A percentile compares a stretch with the other conserved stretches of the same genome.
phyloP scores from a whole-genome alignment of 2,888 invertebrate species.

The Steromphala cineraria region DNA sequence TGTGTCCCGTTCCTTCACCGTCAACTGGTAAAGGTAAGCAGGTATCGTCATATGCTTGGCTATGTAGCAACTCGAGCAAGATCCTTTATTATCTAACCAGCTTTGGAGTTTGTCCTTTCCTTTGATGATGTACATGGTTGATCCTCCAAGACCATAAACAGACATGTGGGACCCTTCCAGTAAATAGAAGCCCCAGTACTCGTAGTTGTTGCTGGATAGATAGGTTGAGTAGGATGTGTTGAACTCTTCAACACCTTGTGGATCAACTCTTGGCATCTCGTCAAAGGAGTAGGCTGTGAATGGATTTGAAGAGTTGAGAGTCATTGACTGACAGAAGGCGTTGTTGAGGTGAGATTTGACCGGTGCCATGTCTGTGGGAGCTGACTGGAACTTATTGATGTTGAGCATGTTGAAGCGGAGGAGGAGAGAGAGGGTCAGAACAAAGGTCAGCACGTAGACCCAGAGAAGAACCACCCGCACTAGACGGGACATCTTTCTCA shows the following conservation, averaged over 20 bases:
- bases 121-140: background rate
- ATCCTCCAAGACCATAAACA: no score
- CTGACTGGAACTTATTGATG: background rate
- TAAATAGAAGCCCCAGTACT: constrained; percentile 13
- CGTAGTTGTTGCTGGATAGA: background rate
- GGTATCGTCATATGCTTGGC: no score
- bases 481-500: background rate
- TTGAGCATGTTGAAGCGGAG: background rate
- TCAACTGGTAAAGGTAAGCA: background rate
- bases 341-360: background rate
- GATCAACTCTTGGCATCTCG: background rate
- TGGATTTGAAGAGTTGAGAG: background rate
- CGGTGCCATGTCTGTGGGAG: background rate
- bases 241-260: background rate
- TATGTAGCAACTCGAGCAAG: background rate
- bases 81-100: background rate
- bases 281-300: background rate
- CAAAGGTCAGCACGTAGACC: background rate
- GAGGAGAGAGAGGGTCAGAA: background rate
- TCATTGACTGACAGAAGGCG: background rate
- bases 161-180: background rate
- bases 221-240: background rate
- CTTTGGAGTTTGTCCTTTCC: background rate
- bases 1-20: background rate
- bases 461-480: background rate